Evolutionary conservation across 1,140 invertebrate genomes (phyloP).

Genomic region (Papilio xuthus): DNA sequence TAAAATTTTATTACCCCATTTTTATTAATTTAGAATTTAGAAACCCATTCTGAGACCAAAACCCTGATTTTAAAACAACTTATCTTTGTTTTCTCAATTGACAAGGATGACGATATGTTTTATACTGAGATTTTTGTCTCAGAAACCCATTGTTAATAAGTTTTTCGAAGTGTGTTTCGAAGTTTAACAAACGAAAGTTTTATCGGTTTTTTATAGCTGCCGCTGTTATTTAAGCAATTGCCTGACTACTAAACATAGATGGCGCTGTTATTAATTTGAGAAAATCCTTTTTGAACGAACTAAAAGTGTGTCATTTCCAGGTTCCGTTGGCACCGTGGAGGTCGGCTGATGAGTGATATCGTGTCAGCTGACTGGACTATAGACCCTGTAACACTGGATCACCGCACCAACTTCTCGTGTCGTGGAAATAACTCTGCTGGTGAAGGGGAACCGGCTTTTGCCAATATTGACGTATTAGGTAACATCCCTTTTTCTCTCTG

Average conservation of each 20-base stretch:
- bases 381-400: constrained; percentile 90
- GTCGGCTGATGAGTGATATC: constrained; percentile 87
- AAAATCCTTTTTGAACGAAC: no score
- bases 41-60: no score
- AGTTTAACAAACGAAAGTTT: no score
- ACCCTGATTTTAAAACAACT: no score
- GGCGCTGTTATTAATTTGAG: not conserved
- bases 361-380: constrained; percentile 89
- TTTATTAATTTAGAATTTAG: no score
- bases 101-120: no score
- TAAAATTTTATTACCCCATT: no score
- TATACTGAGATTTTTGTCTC: no score
- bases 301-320: constrained; percentile 55
- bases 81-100: no score
- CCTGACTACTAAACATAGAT: not conserved
- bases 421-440: constrained; percentile 91
- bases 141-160: no score
- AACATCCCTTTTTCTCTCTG: constrained; percentile 44
- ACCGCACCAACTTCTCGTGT: constrained; percentile 93
- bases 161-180: no score
- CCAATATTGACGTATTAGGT: constrained; percentile 90
- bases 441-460: constrained; percentile 86
- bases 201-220: no score
- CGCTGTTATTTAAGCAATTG: constrained; percentile 43
- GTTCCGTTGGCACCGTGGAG: constrained; percentile 91